Percentiles rank a stretch among this genome's conserved stretches.
These are phyloP conservation scores for Amyelois transitella DNA, from an alignment of 1,140 invertebrate species.

Conservation along the genomic window DNA sequence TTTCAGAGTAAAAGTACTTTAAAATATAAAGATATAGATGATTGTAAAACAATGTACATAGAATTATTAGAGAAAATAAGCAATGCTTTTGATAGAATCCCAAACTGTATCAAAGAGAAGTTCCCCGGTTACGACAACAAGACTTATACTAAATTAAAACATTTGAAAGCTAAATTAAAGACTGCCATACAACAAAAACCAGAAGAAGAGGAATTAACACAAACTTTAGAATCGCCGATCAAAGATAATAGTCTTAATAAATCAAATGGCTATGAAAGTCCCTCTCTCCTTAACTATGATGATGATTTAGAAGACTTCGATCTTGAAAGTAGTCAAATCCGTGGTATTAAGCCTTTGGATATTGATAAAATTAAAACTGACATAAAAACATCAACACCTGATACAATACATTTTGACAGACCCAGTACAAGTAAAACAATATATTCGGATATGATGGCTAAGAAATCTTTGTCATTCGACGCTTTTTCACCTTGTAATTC, in stretches of 20 bases:
- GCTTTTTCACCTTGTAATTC: constrained; percentile 31
- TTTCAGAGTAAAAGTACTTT: constrained; percentile 35
- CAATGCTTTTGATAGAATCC: constrained; percentile 63
- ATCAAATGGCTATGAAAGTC: constrained; percentile 16
- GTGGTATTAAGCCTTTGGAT: constrained; percentile 9
- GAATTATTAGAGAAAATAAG: constrained; percentile 64
- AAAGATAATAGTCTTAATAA: not conserved
- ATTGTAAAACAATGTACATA: constrained; percentile 61
- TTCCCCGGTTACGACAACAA: constrained; percentile 57
- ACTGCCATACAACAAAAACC: constrained; percentile 23
- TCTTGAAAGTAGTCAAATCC: constrained; percentile 19
- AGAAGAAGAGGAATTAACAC: constrained; percentile 2
- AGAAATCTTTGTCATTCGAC: constrained; percentile 42
- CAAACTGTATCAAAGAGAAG: constrained; percentile 54
- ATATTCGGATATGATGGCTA: constrained; percentile 30
- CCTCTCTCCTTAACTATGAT: constrained; percentile 18
- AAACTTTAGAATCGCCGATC: constrained; percentile 4
- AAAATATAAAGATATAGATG: constrained; percentile 32
- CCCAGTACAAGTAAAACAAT: constrained; percentile 26
- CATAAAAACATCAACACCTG: constrained; percentile 36
- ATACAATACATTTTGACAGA: constrained; percentile 16
- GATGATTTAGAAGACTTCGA: constrained; percentile 38
- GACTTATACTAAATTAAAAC: constrained; percentile 55
- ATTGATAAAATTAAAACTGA: constrained; percentile 9
- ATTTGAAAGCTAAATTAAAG: constrained; percentile 46